These are phyloP conservation scores for Pachycephala philippinensis DNA, from an alignment of 2,113 vertebrate species.

Conservation along the genomic window DNA sequence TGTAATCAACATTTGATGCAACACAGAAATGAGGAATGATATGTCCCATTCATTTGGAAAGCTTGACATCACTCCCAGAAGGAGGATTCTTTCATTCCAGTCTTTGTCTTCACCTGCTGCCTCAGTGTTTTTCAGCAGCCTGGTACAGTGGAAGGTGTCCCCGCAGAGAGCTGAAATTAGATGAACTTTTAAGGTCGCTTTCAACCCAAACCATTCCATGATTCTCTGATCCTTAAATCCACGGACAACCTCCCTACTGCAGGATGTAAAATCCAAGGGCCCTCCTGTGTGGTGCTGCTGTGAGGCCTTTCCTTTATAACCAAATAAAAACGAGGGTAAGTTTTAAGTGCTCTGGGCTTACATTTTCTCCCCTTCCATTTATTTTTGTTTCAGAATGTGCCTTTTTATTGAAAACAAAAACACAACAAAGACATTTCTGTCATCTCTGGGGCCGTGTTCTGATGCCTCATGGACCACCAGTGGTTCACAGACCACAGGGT, in stretches of 20 bases:
- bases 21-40: neutral
- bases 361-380: neutral
- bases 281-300: neutral
- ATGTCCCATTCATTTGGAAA: neutral
- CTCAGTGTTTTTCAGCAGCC: neutral
- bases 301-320: neutral
- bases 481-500: conserved; percentile 32
- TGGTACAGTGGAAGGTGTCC: neutral
- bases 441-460: neutral
- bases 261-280: neutral
- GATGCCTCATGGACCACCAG: conserved; percentile 28
- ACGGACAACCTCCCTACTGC: neutral
- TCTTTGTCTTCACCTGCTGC: neutral
- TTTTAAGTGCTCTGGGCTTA: neutral
- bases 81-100: neutral
- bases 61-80: neutral
- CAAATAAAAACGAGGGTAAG: neutral
- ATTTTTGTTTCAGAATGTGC: neutral
- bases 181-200: neutral
- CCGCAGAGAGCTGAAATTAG: neutral
- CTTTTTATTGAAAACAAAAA: neutral
- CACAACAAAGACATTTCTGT: neutral
- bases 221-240: neutral
- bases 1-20: neutral
- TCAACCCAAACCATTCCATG: neutral